Evolutionary conservation across 2,888 invertebrate species (phyloP), one percentile per base, ranked within the genome.

Genomic region (Conchocele bisecta): DNA sequence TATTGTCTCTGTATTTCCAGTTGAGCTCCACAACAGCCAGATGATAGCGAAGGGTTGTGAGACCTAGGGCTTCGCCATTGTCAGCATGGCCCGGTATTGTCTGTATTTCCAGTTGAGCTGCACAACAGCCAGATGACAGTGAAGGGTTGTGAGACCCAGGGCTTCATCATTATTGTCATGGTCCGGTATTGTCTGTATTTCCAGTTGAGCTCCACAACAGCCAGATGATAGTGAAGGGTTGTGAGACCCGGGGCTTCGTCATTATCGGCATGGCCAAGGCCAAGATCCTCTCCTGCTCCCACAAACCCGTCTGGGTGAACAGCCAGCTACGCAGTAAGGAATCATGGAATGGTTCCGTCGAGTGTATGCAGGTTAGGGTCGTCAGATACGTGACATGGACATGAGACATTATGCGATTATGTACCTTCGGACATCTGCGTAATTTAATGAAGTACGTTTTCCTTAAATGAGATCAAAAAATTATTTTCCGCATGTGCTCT

Each of bases 241-340:
- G 97, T 89, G 98, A 99, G 93, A 97, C 98, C 0, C 95, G 96
- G 81, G 99, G 99, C 17, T 99, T 99, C 92, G 97, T 99, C 60
- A 97, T 99, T 81, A 93, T 99, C 77, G 98, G 98, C 89, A 98
- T 99, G 0, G 98, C 98, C 13, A 96, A 98, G 84, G 97, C 99
- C 0, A 96, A 97, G 92, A 97, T 99, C 78, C 92, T 97, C 1
- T 98, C 98, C 91, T 93, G 96, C 60, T 93, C 95, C 41, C 97
- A 97, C 91, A 94, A 95, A 60, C 97, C 98, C 0, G 95, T 96
- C 0, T 97, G 97, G 97, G 94, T 95, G 54, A 57, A 60, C 22
- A 93, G 95, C 56, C 95, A 96, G 11, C 92, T 97, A 2, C 95
- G 97, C n/a, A 94, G 96, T 31, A 99, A 99, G 92, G 95, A 96